Evolutionary conservation across 35 echinoderm and acorn worm species (phyloP), one percentile per base, ranked within the genome.

Genomic region (Antedon bifida): DNA sequence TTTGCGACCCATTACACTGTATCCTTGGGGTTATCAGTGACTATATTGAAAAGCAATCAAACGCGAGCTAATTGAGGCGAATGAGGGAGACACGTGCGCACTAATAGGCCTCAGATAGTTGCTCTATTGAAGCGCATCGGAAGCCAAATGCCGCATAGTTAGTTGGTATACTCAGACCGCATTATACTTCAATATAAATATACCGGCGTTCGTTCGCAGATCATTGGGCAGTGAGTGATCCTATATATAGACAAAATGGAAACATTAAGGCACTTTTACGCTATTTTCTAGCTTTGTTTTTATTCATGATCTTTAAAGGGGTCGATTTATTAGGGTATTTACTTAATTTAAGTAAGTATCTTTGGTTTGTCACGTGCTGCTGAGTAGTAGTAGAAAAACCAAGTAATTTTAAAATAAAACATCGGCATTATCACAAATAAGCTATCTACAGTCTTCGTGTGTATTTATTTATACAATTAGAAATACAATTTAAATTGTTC

Each of bases 31-130:
- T 64, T 64, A 21, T 64, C 5, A 64, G 7, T 64, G 3, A 64
- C 51, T 64, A 64, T 26, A 64, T 64, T 64, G 51, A 64, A 64
- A 12, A 64, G 51, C 26, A 64, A 64, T 64, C 51, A 64, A 64
- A 64, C 51, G 51, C 51, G 51, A 64, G 51, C 51, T 64, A 64
- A 64, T 64, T 64, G 51, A 64, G 51, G 51, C 51, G 51, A 64
- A 64, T 64, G 19, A 1, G 10, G 1, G 9, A 64, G 51, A 64
- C 51, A 64, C 51, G 51, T 64, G 51, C 23, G 51, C 51, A 21
- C 51, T 64, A 64, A 64, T 64, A 64, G 51, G 26, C 51, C 26
- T 64, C 1, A 23, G 51, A 64, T 64, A 64, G 51, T 21, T 64
- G 9, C 5, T 64, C 51, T 23, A 21, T 64, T 64, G 51, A 64